A percentile compares a stretch with the other conserved stretches of the same genome.
Evolutionary conservation across 2,797 vertebrate genomes (phyloP).

Genomic region (Clamator glandarius): DNA sequence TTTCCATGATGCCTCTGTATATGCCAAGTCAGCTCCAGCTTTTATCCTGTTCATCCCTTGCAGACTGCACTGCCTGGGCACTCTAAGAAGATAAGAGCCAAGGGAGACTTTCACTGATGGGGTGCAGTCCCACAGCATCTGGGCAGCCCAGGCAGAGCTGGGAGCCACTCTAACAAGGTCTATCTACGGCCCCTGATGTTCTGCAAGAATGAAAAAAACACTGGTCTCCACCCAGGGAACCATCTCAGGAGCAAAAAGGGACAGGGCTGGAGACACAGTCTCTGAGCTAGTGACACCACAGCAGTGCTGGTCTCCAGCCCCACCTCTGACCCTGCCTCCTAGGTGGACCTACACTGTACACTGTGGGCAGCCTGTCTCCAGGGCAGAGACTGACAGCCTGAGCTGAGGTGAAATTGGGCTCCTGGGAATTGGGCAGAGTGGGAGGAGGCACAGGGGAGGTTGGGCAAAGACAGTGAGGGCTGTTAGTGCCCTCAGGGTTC

Average conservation of each 20-base stretch:
- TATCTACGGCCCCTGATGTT: not conserved
- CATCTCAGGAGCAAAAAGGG: not conserved
- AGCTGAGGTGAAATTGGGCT: not conserved
- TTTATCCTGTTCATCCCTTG: not conserved
- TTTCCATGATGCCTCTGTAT: not conserved
- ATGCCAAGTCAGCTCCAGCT: not conserved
- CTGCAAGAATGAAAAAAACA: not conserved
- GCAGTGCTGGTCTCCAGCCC: not conserved
- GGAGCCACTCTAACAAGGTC: not conserved
- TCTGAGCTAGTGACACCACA: too few relatives aligned
- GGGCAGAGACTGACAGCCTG: too few relatives aligned
- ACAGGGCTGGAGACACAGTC: not conserved
- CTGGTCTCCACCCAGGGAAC: not conserved
- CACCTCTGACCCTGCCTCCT: not conserved
- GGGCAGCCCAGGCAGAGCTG: too few relatives aligned
- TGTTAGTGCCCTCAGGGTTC: not conserved
- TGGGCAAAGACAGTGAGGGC: not conserved
- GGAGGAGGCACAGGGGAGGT: not conserved
- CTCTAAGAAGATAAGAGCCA: fast-evolving
- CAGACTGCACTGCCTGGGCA: not conserved
- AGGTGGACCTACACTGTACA: not conserved
- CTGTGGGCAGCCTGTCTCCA: not conserved
- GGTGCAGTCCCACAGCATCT: fast-evolving
- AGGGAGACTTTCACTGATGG: not conserved
- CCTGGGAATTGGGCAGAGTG: not conserved